These are phyloP conservation scores for Bambusicola thoracicus DNA, from an alignment of 2,113 vertebrate genomes.

Conservation along the genomic window DNA sequence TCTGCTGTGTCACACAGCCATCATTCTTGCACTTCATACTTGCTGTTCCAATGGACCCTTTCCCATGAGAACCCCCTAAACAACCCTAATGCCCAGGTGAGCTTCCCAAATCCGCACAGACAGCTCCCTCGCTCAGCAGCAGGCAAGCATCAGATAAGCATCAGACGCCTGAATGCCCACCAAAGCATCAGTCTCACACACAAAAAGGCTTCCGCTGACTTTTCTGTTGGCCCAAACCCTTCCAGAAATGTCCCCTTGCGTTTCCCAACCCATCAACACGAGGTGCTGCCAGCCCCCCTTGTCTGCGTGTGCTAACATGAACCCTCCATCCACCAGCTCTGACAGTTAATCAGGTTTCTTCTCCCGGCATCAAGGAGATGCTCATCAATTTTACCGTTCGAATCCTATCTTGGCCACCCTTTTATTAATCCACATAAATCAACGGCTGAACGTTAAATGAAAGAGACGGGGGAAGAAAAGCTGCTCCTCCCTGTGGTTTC, in stretches of 20 bases:
- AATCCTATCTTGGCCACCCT: background rate
- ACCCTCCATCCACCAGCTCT: background rate
- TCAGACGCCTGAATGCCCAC: background rate
- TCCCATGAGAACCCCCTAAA: background rate
- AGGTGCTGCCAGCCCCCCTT: background rate
- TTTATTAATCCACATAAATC: background rate
- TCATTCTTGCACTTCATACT: background rate
- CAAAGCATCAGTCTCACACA: background rate
- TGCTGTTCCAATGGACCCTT: too few species aligned
- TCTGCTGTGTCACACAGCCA: rapidly evolving
- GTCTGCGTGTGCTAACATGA: background rate
- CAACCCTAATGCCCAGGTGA: background rate
- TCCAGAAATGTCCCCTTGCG: background rate
- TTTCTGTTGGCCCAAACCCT: background rate
- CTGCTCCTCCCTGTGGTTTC: background rate
- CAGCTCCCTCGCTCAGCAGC: background rate
- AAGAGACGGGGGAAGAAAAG: background rate
- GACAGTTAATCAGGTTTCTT: background rate
- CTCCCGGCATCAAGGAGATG: background rate
- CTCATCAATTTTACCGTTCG: background rate
- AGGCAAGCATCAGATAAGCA: background rate
- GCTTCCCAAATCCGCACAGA: background rate
- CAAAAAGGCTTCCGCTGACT: background rate
- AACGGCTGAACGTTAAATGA: background rate
- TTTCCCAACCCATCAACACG: background rate